Evolutionary conservation across 2,797 vertebrate genomes (phyloP), one percentile per base, ranked within the genome.

Genomic region (Sphenopsis melanotis): DNA sequence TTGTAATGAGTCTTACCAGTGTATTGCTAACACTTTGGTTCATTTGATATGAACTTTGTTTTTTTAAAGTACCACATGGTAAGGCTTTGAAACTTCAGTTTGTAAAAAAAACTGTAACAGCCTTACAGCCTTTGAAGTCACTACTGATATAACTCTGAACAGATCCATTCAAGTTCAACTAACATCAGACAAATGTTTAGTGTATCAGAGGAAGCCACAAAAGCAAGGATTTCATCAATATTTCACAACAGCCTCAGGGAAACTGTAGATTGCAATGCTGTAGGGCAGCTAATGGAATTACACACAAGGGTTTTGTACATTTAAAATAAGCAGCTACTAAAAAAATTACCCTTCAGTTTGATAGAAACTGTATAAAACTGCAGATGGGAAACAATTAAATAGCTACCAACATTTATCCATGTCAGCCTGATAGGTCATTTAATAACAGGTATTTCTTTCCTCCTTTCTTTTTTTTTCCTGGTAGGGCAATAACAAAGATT

Each of bases 191-290:
- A 98, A 98, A 98, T 98, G 98, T 98, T 98, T 98, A 98, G 97
- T 97, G 97, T 98, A 98, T 98, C 98, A 98, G 97, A 98, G 98
- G 97, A 98, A 98, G 97, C 98, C 98, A 98, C 98, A 97, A 98
- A 98, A 98, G 98, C 98, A 97, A 97, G 97, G 97, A 96, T 97
- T 98, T 98, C 98, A 99, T 99, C 99, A 99, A 99, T 99, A 99
- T 99, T 99, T 99, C 98, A 99, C 98, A 98, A 99, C 98, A 98
- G 99, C 99, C 99, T 98, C 98, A 81, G 98, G 99, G 99, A 98
- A 99, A 98, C 98, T 98, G 98, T 98, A 98, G 98, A 99, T 97
- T 98, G 99, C 98, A 98, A 98, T 98, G 98, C 98, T 98, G 98
- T 98, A 98, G 98, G 98, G 98, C 98, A 98, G 98, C 98, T 99